These are phyloP conservation scores for Darevskia nairensis DNA, from an alignment of 2,797 vertebrate genomes.

Conservation along the genomic window DNA sequence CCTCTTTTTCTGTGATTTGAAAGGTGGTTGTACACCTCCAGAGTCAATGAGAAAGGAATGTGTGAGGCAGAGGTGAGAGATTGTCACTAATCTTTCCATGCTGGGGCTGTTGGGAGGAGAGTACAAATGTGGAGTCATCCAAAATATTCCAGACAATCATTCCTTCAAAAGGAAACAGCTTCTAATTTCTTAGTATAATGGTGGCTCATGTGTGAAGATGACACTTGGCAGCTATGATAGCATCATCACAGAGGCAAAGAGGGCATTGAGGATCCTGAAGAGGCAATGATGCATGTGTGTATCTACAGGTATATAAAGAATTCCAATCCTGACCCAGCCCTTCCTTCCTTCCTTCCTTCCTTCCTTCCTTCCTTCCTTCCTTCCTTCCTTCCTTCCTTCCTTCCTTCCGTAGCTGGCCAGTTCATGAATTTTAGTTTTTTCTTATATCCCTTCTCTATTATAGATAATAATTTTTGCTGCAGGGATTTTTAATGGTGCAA, in stretches of 20 bases:
- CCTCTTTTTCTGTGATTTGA: background rate
- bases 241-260: slow-evolving; percentile 10
- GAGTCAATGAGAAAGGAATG: background rate
- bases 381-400: too few relatives aligned
- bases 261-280: background rate
- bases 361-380: too few relatives aligned
- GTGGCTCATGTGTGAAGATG: background rate
- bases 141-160: fast-evolving
- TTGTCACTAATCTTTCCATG: background rate
- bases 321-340: too few relatives aligned
- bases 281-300: background rate
- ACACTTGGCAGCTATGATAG: background rate
- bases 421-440: background rate
- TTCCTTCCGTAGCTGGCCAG: background rate
- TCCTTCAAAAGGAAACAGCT: background rate
- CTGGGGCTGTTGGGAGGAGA: fast-evolving
- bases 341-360: background rate
- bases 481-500: background rate
- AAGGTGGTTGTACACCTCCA: background rate
- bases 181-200: background rate
- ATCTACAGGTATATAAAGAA: too few relatives aligned
- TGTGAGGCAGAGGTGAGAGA: background rate
- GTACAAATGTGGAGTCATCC: background rate
- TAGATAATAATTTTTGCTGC: background rate
- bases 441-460: background rate